Percentiles rank a stretch among this genome's conserved stretches.
Evolutionary conservation across 2,113 vertebrate genomes (phyloP).

Genomic region (Apteryx owenii): DNA sequence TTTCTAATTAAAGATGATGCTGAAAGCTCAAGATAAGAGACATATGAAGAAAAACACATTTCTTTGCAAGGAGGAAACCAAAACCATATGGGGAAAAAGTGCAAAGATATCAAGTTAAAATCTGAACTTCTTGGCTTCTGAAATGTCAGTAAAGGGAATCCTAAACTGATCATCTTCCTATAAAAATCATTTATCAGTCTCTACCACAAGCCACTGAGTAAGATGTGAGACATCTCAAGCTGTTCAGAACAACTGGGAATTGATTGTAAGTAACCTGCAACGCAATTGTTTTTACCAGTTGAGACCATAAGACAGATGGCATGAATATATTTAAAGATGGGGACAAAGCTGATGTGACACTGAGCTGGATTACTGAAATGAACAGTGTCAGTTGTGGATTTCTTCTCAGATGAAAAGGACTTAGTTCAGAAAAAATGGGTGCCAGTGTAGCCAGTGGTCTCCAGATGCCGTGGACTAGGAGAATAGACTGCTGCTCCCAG

Average conservation of each 20-base stretch:
- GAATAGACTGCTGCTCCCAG: background rate
- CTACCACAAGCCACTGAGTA: conserved; percentile 52
- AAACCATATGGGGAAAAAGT: conserved; percentile 51
- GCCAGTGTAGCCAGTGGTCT: background rate
- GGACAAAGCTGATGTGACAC: conserved; percentile 58
- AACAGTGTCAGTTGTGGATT: conserved; percentile 24
- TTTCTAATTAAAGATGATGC: conserved; percentile 69
- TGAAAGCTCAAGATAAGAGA: conserved; percentile 45
- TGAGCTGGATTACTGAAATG: conserved; percentile 44
- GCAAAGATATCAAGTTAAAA: conserved; percentile 58
- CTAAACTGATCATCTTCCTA: conserved; percentile 51
- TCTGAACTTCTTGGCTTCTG: conserved; percentile 52
- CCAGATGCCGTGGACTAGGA: conserved; percentile 17
- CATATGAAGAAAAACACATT: conserved; percentile 59
- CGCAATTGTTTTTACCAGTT: conserved; percentile 68
- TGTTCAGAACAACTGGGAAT: conserved; percentile 75
- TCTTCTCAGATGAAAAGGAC: conserved; percentile 45
- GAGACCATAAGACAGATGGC: conserved; percentile 75
- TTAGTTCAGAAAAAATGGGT: conserved; percentile 20
- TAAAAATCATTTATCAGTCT: conserved; percentile 61
- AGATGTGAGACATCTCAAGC: conserved; percentile 73
- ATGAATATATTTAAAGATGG: conserved; percentile 73
- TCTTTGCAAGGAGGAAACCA: conserved; percentile 48
- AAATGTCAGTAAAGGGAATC: conserved; percentile 53
- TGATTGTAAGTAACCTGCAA: conserved; percentile 62